Percentiles rank a stretch among this genome's conserved stretches.
Conservation (phyloP, 53 echinoderm and acorn worm genomes). For the Patiria pectinifera region DNA sequence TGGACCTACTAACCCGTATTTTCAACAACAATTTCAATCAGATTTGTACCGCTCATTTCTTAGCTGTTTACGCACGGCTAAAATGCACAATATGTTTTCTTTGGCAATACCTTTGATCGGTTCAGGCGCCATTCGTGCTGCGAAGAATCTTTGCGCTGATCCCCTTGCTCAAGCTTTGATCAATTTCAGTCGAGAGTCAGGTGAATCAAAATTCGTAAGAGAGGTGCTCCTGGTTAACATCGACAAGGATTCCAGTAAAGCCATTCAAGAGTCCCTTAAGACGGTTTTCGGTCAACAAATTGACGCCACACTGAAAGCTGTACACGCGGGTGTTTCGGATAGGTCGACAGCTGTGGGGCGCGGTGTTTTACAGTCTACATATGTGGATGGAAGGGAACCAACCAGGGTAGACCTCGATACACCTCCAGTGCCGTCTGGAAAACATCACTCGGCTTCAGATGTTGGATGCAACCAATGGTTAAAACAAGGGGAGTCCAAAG, state of each 20-base stretch:
- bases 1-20: too few relatives aligned
- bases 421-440: too few relatives aligned
- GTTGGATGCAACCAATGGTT: too few relatives aligned
- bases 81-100: neutral
- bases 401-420: neutral
- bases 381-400: too few relatives aligned
- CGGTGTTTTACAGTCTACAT: neutral
- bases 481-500: neutral
- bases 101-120: conserved; percentile 56
- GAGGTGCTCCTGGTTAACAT: conserved; percentile 60
- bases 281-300: neutral
- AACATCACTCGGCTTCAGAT: too few relatives aligned
- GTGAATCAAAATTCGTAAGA: neutral
- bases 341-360: neutral
- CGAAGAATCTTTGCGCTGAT: conserved; percentile 42
- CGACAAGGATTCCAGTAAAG: conserved; percentile 52
- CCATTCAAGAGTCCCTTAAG: neutral
- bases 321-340: too few relatives aligned
- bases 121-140: conserved; percentile 25
- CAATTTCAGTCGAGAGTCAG: conserved; percentile 5
- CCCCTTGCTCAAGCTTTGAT: conserved; percentile 20
- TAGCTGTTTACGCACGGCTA: conserved; percentile 18
- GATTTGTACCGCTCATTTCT: conserved; percentile 21
- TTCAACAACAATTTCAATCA: neutral
- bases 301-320: neutral